Base-by-base conservation (phyloP, 2,797 vertebrate genomes). In the Hoplostethus atlanticus region DNA sequence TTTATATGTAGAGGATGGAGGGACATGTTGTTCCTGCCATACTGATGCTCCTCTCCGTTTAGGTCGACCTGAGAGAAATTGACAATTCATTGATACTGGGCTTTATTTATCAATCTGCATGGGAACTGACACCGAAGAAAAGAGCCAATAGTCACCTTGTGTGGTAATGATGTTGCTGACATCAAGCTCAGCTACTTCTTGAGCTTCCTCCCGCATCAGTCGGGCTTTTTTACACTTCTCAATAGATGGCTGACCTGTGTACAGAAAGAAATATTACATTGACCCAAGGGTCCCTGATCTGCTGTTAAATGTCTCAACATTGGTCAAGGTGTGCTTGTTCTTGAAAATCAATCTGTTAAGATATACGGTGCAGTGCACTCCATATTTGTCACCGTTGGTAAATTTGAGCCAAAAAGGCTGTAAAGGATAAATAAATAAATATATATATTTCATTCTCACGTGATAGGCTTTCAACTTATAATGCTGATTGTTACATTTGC, bases 101-200 rank as follows among this genome's bases (percentile, higher is more conserved):
- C 73, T 30, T 56, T 0, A 17, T 21, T 9, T 15, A 52, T 56
- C 3, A 25, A 16, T 60, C 8, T 11, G 30, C 30, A 5, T 4
- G 5, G 6, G 6, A 1, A 11, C n/a, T 50, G 5, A 50, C 30
- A 6, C 25, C 28, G 13, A 55, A 34, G 11, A 53, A 52, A 56
- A 25, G 0, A 68, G 5, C 4, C 58, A 17, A 48, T 5, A 5
- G 1, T 68, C 90, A 97, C 97, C 96, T 84, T 94, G 76, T 67
- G 91, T 87, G n/a, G 80, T 64, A 56, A 97, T 96, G 69, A 98
- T 98, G 85, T 98, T 98, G 64, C 75, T 86, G 52, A 94, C 55
- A 46, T 98, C 96, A 74, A 98, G 90, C 2, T 92, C 94, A 17
- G 96, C 96, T 36, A 97, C 52, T 82, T 98, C 96, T 0, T 94